Percentiles rank a stretch among this genome's conserved stretches.
Conservation (phyloP, 92 coral and sea anemone genomes). For the Anthopleura xanthogrammica region DNA sequence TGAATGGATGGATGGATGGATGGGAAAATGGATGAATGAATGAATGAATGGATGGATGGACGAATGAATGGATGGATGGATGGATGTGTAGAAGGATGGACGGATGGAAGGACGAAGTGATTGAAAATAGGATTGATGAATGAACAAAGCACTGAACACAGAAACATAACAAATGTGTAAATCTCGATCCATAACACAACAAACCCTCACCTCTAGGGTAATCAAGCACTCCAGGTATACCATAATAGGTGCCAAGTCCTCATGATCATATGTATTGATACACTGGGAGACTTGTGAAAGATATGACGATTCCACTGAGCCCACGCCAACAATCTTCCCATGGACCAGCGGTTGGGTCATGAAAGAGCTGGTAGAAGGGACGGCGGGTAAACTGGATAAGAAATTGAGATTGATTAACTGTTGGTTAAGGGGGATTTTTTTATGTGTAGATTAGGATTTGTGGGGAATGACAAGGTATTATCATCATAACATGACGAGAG, state of each 20-base stretch:
- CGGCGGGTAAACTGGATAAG: slow-evolving; percentile 56
- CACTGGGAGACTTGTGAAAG: slow-evolving; percentile 78
- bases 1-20: too few species aligned
- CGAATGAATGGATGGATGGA: too few species aligned
- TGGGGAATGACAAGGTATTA: too few species aligned
- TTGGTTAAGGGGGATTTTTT: too few species aligned
- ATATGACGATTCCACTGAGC: slow-evolving; percentile 93
- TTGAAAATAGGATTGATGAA: background rate
- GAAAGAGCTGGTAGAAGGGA: slow-evolving; percentile 57
- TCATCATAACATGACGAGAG: too few species aligned
- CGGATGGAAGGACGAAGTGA: too few species aligned
- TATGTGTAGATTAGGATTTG: too few species aligned
- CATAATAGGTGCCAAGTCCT: slow-evolving; percentile 86
- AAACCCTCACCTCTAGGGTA: slow-evolving; percentile 76
- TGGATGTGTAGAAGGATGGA: too few species aligned
- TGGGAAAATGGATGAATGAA: too few species aligned
- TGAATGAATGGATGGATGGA: too few species aligned
- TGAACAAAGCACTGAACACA: background rate
- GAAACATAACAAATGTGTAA: background rate
- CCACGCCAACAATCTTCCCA: slow-evolving; percentile 89
- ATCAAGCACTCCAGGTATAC: slow-evolving; percentile 90
- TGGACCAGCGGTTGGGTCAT: slow-evolving; percentile 53
- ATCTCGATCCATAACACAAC: background rate
- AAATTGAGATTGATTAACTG: background rate
- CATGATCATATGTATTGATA: slow-evolving; percentile 68